A percentile compares a stretch with the other conserved stretches of the same genome.
Evolutionary conservation across 2,888 invertebrate genomes (phyloP).

Genomic region (Zygaena filipendulae): DNA sequence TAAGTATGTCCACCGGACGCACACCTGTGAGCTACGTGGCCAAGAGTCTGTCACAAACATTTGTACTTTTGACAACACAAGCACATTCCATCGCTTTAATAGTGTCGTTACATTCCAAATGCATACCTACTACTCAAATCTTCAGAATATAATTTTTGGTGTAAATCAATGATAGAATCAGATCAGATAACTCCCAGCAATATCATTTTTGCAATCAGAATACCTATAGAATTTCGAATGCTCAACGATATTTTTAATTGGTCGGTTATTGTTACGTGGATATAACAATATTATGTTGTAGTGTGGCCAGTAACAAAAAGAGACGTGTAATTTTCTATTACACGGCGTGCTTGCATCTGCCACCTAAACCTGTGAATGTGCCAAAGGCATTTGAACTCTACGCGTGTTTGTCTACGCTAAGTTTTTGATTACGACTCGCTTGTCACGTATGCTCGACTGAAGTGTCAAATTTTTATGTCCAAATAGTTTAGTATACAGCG

Average conservation of each 20-base stretch:
- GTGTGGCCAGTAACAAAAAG: constrained; percentile 25
- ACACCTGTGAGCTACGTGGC: constrained; percentile 46
- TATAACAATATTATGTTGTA: constrained; percentile 31
- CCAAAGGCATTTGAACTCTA: constrained; percentile 30
- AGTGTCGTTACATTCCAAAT: too few species aligned
- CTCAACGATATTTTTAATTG: too few species aligned
- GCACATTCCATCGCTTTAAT: constrained; percentile 38
- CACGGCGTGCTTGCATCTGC: constrained; percentile 41
- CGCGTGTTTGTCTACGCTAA: constrained; percentile 20
- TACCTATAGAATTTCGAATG: too few species aligned
- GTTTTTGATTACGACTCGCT: constrained; percentile 24
- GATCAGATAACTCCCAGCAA: too few species aligned
- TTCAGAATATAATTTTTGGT: constrained; percentile 8
- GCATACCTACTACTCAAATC: too few species aligned
- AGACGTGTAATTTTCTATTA: constrained; percentile 30
- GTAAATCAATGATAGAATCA: constrained; percentile 14
- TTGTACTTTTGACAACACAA: constrained; percentile 22
- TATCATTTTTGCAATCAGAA: too few species aligned
- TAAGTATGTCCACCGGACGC: constrained; percentile 64
- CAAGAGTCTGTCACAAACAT: too few species aligned
- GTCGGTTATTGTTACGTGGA: constrained; percentile 49
- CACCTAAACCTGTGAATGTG: constrained; percentile 19
- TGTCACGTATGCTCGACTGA: constrained; percentile 30
- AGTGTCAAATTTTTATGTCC: constrained; percentile 59
- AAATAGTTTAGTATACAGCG: constrained; percentile 46